Base-by-base conservation (phyloP, 2,888 invertebrate genomes). In the Rhingia rostrata region DNA sequence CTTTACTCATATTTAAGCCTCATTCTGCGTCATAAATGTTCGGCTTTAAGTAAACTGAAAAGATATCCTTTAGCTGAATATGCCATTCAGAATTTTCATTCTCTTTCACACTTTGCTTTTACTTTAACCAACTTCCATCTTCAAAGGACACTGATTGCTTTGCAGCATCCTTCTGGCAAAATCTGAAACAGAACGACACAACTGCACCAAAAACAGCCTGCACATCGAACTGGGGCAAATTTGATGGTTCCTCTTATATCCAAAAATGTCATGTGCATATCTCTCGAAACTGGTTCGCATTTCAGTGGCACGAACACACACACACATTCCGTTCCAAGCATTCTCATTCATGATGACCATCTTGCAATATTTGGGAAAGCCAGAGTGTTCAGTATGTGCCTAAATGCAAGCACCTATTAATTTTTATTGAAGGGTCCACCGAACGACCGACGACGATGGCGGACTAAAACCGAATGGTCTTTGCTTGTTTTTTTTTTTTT, bases 341-440 rank as follows among this genome's bases (percentile, higher is more conserved):
- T 47, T 12, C 70, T 53, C 45, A 60, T 63, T 43, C 58, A 53
- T 73, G 63, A 64, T 10, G 9, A 14, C 63, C 81, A 64, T 70
- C 64, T 47, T 79, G 73, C 67, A 73, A 58, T 66, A 39, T 9
- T 35, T 43, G n/a, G 6, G 6, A 10, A 35, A 53, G 33, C 5
- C 9, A 30, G 61, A 47, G 39, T 49, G 53, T 22, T 22, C 22
- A 22, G 22, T 69, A 53, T 74, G 81, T n/a, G 54, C 56, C 74
- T 67, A 63, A 70, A 77, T 64, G 63, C 63, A 63, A 54, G 63
- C 35, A 72, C 45, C 83, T 78, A 83, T 83, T 83, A 79, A 56
- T 79, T 83, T 83, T 83, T 83, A 82, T 82, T 66, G 67, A 77
- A 64, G 53, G 77, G 58, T 64, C 49, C 47, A 53, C 22, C 22